Conservation (phyloP, 1,140 invertebrate species). For the Cydia splendana region DNA sequence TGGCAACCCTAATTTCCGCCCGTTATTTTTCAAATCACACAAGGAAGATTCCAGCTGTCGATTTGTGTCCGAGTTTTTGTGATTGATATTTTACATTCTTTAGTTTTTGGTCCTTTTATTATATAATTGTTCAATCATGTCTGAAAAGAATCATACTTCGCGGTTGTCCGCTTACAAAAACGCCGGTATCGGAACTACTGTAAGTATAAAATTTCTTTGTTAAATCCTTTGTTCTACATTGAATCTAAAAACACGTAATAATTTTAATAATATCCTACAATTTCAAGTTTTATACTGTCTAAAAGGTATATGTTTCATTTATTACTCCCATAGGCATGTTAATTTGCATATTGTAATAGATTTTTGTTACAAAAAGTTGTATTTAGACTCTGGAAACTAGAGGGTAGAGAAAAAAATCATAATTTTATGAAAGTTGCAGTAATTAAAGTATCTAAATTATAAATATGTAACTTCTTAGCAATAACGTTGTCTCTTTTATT, state of each 20-base stretch:
- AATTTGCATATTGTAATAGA: no score
- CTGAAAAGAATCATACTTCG: constrained; percentile 25
- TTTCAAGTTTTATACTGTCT: no score
- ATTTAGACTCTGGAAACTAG: no score
- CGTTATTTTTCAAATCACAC: constrained; percentile 10
- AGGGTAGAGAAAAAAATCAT: no score
- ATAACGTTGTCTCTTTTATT: no score
- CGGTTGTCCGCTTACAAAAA: constrained; percentile 21
- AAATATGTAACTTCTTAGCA: no score
- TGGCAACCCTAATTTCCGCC: not conserved
- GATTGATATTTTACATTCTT: not conserved
- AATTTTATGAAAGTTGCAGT: no score
- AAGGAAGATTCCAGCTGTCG: not conserved
- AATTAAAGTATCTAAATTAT: no score
- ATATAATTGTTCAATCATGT: not conserved
- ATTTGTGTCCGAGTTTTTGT: constrained; percentile 1
- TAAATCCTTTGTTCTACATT: constrained; percentile 6
- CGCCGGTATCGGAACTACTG: not conserved
- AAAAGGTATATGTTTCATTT: no score
- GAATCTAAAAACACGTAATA: not conserved
- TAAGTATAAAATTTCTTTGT: constrained; percentile 18
- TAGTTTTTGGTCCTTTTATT: not conserved
- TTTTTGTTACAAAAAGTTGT: no score
- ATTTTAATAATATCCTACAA: no score
- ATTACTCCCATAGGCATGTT: no score